These are phyloP conservation scores for Acanthopleura granulata DNA, from an alignment of 2,888 invertebrate genomes.

Conservation along the genomic window DNA sequence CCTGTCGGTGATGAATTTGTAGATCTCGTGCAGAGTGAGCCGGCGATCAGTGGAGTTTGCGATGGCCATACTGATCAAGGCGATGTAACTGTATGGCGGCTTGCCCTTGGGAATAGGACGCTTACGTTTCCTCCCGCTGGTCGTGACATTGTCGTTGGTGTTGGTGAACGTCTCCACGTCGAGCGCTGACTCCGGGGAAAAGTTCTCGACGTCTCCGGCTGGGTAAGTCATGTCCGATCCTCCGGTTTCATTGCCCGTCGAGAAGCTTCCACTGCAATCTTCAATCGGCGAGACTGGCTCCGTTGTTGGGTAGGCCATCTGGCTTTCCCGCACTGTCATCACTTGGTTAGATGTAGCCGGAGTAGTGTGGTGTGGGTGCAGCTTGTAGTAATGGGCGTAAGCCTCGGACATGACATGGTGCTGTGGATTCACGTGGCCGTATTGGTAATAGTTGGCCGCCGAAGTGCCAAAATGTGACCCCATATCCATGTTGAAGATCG, in stretches of 20 bases:
- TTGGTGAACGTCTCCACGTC: background rate
- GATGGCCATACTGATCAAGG: slow-evolving; percentile 60
- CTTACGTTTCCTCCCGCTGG: slow-evolving; percentile 42
- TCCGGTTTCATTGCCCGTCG: background rate
- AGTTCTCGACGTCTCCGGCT: background rate
- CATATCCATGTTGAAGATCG: background rate
- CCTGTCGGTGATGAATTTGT: slow-evolving; percentile 51
- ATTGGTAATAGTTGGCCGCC: background rate
- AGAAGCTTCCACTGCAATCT: background rate
- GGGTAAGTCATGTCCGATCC: background rate
- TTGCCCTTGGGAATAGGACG: slow-evolving; percentile 55
- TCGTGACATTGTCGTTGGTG: background rate
- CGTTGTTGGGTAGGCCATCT: background rate
- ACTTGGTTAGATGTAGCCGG: too few relatives aligned
- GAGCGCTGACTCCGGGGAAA: background rate
- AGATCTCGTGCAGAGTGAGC: slow-evolving; percentile 54
- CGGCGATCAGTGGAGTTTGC: slow-evolving; percentile 47
- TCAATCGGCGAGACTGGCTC: background rate
- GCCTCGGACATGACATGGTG: background rate
- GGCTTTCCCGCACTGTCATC: background rate
- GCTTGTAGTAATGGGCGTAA: too few relatives aligned
- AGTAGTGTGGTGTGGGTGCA: too few relatives aligned
- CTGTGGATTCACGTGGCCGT: background rate
- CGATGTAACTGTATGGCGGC: slow-evolving; percentile 63
- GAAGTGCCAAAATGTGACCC: background rate